Evolutionary conservation across 2,113 vertebrate genomes (phyloP), one percentile per base, ranked within the genome.

Genomic region (Alouatta palliata): DNA sequence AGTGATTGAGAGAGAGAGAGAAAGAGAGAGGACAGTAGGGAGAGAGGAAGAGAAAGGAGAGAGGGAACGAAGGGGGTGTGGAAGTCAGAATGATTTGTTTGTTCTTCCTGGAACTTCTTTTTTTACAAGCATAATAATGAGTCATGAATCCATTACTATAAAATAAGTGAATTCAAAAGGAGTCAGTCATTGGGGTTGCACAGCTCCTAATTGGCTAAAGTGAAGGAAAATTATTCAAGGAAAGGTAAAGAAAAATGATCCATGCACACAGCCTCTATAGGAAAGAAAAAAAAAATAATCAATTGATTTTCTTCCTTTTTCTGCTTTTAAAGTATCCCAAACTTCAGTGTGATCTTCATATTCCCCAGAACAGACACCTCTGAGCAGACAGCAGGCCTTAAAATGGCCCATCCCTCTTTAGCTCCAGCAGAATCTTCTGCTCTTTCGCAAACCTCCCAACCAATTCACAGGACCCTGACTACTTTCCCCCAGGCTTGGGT

Each of bases 201-300:
- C 90, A 94, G 98, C 94, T 96, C 96, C 97, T 97, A 97, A 98
- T 66, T 97, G 89, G 97, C 97, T 97, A 90, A 97, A 96, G 97
- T 92, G 96, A 98, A 98, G 96, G 93, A 96, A 89, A 86, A 90
- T 97, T 98, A 98, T 97, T 97, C 93, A 98, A 98, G 90, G 79
- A 90, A 98, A 97, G 80, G 91, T 97, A 95, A 93, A 96, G 95
- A 97, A 97, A 98, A 97, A 12, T 52, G 45, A 52, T 77, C 49
- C 32, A 30, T 11, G 43, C 13, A 25, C 43, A 49, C n/a, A 4
- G 61, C 32, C 47, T 97, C 92, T 80, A 66, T 14, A 52, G 81
- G 76, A 45, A 81, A 94, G 96, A 77, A 82, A 49, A 35, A 35
- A 97, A 97, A 96, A 97, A 91, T 86, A 97, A 96, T 68, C 82